Evolutionary conservation across 37 sponge, comb jelly and placozoan genomes (phyloP).

Genomic region (Sycon ciliatum): DNA sequence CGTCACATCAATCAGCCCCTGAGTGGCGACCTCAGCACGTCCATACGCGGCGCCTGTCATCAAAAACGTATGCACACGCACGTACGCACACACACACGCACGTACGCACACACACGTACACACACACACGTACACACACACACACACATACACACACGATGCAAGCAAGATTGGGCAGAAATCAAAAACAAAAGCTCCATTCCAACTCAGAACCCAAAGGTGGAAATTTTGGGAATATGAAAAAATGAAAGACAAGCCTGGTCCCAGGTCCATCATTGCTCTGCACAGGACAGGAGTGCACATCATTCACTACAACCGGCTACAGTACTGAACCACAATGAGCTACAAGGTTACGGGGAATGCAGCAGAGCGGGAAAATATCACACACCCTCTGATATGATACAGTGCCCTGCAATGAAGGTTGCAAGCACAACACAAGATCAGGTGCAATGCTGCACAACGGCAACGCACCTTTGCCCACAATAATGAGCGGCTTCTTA

Average conservation of each 20-base stretch:
- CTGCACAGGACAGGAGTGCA: too few species aligned
- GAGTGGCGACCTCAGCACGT: slow-evolving; percentile 46
- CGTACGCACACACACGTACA: not conserved
- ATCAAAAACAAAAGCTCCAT: too few species aligned
- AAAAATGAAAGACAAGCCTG: too few species aligned
- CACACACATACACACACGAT: slow-evolving; percentile 27
- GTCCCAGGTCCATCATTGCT: too few species aligned
- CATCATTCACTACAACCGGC: too few species aligned
- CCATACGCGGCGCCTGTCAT: slow-evolving; percentile 64
- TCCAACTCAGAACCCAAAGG: too few species aligned
- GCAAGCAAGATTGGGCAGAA: too few species aligned
- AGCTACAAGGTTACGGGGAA: not conserved
- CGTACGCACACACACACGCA: not conserved
- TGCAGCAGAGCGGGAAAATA: not conserved
- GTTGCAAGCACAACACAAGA: not conserved
- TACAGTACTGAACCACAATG: too few species aligned
- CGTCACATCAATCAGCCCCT: slow-evolving; percentile 25
- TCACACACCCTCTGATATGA: too few species aligned
- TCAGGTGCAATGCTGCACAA: too few species aligned
- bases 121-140: slow-evolving; percentile 17
- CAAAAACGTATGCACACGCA: not conserved
- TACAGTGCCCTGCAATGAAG: too few species aligned
- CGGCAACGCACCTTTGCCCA: slow-evolving; percentile 71
- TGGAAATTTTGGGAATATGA: too few species aligned
- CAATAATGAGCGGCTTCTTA: slow-evolving; percentile 59